A percentile compares a stretch with the other conserved stretches of the same genome.
phyloP scores from a whole-genome alignment of 2,888 invertebrate genomes.

The Diploptera punctata region DNA sequence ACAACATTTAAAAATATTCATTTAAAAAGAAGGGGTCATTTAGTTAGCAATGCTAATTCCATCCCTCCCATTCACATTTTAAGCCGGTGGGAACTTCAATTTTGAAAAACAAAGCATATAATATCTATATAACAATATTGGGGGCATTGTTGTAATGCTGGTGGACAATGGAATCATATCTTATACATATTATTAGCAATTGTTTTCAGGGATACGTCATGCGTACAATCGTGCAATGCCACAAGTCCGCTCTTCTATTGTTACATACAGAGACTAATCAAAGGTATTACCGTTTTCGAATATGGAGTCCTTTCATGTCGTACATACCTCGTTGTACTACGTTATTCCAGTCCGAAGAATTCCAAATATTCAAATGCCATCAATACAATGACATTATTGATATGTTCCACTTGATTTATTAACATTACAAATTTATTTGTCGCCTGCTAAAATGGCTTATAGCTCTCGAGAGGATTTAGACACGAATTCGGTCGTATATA shows the following conservation, averaged over 20 bases:
- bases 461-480: too few species aligned
- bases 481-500: too few species aligned
- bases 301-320: neutral
- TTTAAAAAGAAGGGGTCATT: conserved; percentile 17
- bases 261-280: conserved; percentile 14
- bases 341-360: neutral
- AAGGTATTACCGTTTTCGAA: conserved; percentile 18
- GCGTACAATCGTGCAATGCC: conserved; percentile 19
- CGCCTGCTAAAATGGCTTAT: too few species aligned
- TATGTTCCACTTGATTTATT: neutral
- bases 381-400: conserved; percentile 2
- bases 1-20: conserved; percentile 22
- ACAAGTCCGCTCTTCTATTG: conserved; percentile 6
- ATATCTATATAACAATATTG: neutral
- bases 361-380: neutral
- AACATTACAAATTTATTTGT: too few species aligned
- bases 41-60: conserved; percentile 1
- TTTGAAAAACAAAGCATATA: neutral
- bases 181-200: conserved; percentile 18
- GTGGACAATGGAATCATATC: conserved; percentile 23
- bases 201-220: too few species aligned
- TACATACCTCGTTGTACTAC: neutral
- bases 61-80: neutral
- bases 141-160: neutral
- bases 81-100: conserved; percentile 2